Percentiles rank a stretch among this genome's conserved stretches.
Conservation (phyloP, 2,113 vertebrate genomes). For the Illadopsis cleaveri region DNA sequence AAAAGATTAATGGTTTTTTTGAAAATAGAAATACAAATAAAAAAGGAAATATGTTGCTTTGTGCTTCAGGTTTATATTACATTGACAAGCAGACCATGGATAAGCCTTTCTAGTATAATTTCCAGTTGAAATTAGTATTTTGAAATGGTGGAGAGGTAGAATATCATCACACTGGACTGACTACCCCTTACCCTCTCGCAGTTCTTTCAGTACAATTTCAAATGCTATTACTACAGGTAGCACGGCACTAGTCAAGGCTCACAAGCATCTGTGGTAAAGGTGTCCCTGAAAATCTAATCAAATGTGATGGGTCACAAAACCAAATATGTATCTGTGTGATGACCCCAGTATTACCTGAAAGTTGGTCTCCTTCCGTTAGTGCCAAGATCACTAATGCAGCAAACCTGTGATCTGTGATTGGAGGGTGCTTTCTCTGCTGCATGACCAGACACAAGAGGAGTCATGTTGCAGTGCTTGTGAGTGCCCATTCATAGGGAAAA, state of each 20-base stretch:
- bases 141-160: neutral
- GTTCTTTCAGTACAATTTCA: constrained; percentile 8
- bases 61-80: constrained; percentile 30
- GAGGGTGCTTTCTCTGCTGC: neutral
- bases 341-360: neutral
- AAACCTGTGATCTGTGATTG: neutral
- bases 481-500: neutral
- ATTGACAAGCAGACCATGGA: neutral
- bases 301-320: neutral
- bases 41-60: constrained; percentile 52
- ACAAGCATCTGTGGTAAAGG: neutral
- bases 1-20: constrained; percentile 49
- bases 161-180: neutral
- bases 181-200: constrained; percentile 27
- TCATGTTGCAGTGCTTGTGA: neutral
- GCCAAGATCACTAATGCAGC: neutral
- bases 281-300: neutral
- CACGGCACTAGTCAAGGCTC: neutral
- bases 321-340: neutral
- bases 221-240: neutral
- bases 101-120: constrained; percentile 21
- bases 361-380: neutral
- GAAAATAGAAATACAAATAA: constrained; percentile 49
- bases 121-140: neutral
- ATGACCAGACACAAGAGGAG: neutral